Base-by-base conservation (phyloP, 2,113 vertebrate species). In the Heterotis niloticus region DNA sequence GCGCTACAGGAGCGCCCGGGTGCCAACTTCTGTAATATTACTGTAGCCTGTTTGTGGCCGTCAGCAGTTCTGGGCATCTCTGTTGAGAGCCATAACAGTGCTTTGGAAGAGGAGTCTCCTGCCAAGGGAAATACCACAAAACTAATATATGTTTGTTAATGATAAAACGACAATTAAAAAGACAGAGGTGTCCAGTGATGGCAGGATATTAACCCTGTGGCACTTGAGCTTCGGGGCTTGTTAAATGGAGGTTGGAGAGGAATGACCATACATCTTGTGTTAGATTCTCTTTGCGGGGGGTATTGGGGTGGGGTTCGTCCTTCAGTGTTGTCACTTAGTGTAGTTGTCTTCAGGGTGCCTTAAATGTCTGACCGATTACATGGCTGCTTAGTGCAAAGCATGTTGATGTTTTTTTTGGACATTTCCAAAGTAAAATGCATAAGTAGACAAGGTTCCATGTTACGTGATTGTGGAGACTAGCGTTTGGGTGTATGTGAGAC, bases 91-190 rank as follows among this genome's bases (percentile, higher is more conserved):
- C 90, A 88, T 94, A 94, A 96, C 88, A 85, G 90, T 90, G 88
- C 92, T 90, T 92, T 87, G 80, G 90, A 92, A 92, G 90, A 92
- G 90, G 88, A 90, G 87, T 90, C 89, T 91, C 88, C 92, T 93
- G 93, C 96, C 95, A 95, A 91, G 90, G 93, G 92, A 95, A 94
- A 95, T 92, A 94, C 90, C 92, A 92, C 92, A 90, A 94, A 93
- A 93, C 91, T 94, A 92, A 94, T 93, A 90, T 91, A 92, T 91
- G 92, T 93, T 92, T 93, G 90, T 93, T 94, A 91, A 93, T 94
- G 90, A 90, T 93, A 91, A 94, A 74, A 93, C 91, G 92, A 90
- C 90, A 94, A 94, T 93, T 93, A 91, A 92, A 75, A 88, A 88
- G 90, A 67, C 67, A 34, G 57, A 20, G 62, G 44, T 51, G n/a